Base-by-base conservation (phyloP, 2,888 invertebrate genomes). In the Agrenia bidenticulata region DNA sequence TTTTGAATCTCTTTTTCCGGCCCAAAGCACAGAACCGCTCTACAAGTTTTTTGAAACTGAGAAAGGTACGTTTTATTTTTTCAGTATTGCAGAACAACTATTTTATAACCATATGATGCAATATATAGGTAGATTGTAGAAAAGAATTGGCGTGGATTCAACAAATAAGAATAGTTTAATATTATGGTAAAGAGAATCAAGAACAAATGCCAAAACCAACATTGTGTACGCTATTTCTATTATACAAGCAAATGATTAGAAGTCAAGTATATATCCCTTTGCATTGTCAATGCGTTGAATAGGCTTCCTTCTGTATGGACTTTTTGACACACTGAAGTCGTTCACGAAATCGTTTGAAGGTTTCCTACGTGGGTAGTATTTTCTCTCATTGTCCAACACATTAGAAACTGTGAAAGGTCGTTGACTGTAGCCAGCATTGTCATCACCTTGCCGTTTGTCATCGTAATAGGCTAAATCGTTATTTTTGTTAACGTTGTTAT, bases 1-100 rank as follows among this genome's bases (percentile, higher is more conserved):
- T 0, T 95, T 96, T 81, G 86, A 86, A 7, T 85, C 88, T 51
- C 85, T 97, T 73, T 86, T 96, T 67, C 98, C 98, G 1, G 82
- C 85, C 21, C 88, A 89, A 79, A 42, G 41, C 7, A 90, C 96
- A 0, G 89, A 89, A 76, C 90, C 93, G 0, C 87, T 88, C 76
- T 96, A 91, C 81, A 97, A 96, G 81, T 97, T 94, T 79, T 87
- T 90, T 4, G 87, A 88, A 78, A 94, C 94, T 79, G 92, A 91
- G 68, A 90, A 92, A 78, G 91, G 94, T 92, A 81, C 85, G 4
- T 32, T 32, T 32, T 32, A 32, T 32, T 7, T 32, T 32, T 32
- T 32, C n/a, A n/a, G n/a, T n/a, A n/a, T n/a, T n/a, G n/a, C n/a
- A n/a, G n/a, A n/a, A n/a, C n/a, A n/a, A n/a, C n/a, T n/a, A n/a